Evolutionary conservation across 2,888 invertebrate genomes (phyloP).

Genomic region (Eremobia ochroleuca): DNA sequence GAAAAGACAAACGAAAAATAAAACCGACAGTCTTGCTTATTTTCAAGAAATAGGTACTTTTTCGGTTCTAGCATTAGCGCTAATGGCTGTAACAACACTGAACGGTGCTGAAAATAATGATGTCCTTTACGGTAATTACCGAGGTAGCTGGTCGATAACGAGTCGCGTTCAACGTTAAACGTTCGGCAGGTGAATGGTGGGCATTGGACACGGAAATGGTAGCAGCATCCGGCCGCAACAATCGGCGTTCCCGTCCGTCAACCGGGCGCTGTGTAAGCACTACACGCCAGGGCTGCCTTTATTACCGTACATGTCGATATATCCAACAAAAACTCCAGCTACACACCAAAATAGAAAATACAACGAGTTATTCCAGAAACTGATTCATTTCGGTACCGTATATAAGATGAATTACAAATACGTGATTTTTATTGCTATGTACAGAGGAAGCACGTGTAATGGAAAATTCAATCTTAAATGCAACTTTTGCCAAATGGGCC

Average conservation of each 20-base stretch:
- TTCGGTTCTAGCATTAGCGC: conserved; percentile 41
- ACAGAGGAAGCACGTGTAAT: conserved; percentile 44
- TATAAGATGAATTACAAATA: conserved; percentile 51
- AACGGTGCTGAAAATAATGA: conserved; percentile 64
- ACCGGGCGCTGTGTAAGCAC: conserved; percentile 67
- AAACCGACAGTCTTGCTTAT: conserved; percentile 23
- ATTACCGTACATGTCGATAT: conserved; percentile 38
- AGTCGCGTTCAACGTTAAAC: conserved; percentile 71
- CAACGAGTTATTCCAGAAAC: conserved; percentile 36
- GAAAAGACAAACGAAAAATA: conserved; percentile 31
- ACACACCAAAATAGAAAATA: conserved; percentile 27
- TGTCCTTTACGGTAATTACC: conserved; percentile 73
- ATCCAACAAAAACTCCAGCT: conserved; percentile 20
- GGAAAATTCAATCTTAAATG: conserved; percentile 59
- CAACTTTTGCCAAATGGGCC: conserved; percentile 53
- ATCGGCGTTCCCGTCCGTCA: conserved; percentile 72
- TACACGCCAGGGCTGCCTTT: conserved; percentile 47
- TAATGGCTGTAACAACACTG: conserved; percentile 46
- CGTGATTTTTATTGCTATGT: conserved; percentile 56
- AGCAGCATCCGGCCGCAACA: conserved; percentile 86
- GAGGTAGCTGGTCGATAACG: conserved; percentile 76
- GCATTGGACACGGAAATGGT: conserved; percentile 84
- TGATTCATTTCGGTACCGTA: conserved; percentile 23
- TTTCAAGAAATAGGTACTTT: conserved; percentile 42
- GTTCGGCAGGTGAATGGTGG: conserved; percentile 78